These are phyloP conservation scores for Tiaroga cobitis DNA, from an alignment of 2,797 vertebrate genomes.

Conservation along the genomic window DNA sequence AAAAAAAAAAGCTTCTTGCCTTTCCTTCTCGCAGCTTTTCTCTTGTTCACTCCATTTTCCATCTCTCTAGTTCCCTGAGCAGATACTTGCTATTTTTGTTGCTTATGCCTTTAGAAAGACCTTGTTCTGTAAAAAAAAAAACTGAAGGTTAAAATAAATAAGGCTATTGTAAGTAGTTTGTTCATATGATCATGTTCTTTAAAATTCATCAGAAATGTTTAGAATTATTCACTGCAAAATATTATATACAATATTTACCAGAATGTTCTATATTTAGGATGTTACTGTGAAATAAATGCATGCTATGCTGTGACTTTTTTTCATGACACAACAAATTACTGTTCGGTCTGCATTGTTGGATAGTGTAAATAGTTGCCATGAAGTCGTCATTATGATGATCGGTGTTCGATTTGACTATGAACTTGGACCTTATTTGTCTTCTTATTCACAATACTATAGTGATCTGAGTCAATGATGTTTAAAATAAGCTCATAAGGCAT, in stretches of 20 bases:
- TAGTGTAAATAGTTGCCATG: background rate
- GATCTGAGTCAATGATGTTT: background rate
- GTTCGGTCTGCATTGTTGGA: background rate
- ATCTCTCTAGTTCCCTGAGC: slow-evolving; percentile 22
- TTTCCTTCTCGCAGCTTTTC: slow-evolving; percentile 5
- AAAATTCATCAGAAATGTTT: background rate
- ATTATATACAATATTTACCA: background rate
- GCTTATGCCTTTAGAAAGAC: slow-evolving; percentile 7
- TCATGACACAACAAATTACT: background rate
- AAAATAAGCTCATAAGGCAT: background rate
- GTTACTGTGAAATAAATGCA: background rate
- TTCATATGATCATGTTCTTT: background rate
- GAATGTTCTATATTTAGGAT: background rate
- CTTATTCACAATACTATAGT: background rate
- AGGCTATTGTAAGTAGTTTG: background rate
- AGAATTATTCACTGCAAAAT: background rate
- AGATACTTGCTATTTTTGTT: slow-evolving; percentile 34
- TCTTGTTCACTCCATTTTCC: slow-evolving; percentile 27
- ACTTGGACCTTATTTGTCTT: background rate
- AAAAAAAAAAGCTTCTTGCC: slow-evolving; percentile 28
- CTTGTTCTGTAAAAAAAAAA: background rate
- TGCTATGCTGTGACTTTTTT: no score
- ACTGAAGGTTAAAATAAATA: slow-evolving; percentile 8
- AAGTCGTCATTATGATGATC: background rate
- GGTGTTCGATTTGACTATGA: background rate